Percentiles rank a stretch among this genome's conserved stretches.
Conservation (phyloP, 2,888 invertebrate species). For the Leptinotarsa haldemani region DNA sequence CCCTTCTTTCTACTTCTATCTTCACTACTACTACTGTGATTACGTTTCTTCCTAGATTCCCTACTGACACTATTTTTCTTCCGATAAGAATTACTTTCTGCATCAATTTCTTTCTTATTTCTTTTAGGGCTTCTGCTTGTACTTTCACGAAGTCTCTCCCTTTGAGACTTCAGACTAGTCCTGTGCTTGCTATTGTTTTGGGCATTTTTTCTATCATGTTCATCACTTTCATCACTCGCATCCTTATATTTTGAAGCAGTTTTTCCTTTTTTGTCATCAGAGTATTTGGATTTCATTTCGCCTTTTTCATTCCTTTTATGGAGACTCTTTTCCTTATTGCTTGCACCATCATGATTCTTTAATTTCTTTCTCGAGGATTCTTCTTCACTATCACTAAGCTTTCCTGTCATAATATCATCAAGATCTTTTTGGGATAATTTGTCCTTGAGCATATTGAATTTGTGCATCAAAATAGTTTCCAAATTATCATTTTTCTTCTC, state of each 20-base stretch:
- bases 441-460: conserved; percentile 75
- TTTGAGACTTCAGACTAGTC: not conserved
- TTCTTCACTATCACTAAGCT: conserved; percentile 56
- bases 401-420: conserved; percentile 63
- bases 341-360: conserved; percentile 41
- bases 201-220: not conserved
- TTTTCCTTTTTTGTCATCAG: conserved; percentile 26
- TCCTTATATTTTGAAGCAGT: conserved; percentile 28
- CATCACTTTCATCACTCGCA: conserved; percentile 3
- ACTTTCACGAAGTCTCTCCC: conserved; percentile 1
- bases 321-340: conserved; percentile 34
- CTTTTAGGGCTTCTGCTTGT: conserved; percentile 2
- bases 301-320: conserved; percentile 23
- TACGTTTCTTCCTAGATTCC: conserved; percentile 26
- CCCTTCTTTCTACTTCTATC: conserved; percentile 35
- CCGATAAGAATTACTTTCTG: not conserved
- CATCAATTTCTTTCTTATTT: not conserved
- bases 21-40: conserved; percentile 54
- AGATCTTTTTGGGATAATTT: conserved; percentile 65
- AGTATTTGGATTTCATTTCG: not conserved
- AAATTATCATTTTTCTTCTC: conserved; percentile 67
- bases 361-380: conserved; percentile 50
- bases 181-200: not conserved
- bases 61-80: not conserved
- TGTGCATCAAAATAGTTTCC: conserved; percentile 77